phyloP scores from a whole-genome alignment of 2,888 invertebrate species.

The Protophormia terraenovae region DNA sequence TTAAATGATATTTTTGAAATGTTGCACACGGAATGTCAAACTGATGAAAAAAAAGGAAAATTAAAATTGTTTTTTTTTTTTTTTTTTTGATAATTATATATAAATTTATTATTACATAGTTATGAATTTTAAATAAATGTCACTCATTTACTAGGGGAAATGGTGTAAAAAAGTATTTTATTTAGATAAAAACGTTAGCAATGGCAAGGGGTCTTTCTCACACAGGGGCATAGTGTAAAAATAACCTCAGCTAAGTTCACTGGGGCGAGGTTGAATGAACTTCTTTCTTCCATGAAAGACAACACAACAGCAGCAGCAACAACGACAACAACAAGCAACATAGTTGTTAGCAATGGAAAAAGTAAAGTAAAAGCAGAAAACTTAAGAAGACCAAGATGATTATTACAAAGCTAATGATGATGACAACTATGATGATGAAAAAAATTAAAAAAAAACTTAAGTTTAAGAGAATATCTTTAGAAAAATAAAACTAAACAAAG shows the following conservation, averaged over 20 bases:
- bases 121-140: neutral
- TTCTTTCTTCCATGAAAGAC: conserved; percentile 69
- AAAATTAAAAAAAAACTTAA: conserved; percentile 43
- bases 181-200: neutral
- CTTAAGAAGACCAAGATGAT: neutral
- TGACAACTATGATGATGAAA: conserved; percentile 9
- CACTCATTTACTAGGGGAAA: neutral
- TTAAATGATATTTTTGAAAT: too few species aligned
- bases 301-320: conserved; percentile 20
- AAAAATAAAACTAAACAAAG: neutral
- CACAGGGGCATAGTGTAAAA: conserved; percentile 74
- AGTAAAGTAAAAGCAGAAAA: conserved; percentile 68
- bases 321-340: conserved; percentile 22
- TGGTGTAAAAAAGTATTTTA: conserved; percentile 37
- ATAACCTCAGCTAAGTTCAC: conserved; percentile 82
- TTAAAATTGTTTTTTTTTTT: too few species aligned
- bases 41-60: too few species aligned
- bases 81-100: too few species aligned
- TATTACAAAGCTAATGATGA: neutral
- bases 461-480: too few species aligned
- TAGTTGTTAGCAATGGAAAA: conserved; percentile 54
- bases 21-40: too few species aligned
- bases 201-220: conserved; percentile 41
- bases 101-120: too few species aligned
- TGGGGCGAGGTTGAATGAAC: conserved; percentile 82